A percentile compares a stretch with the other conserved stretches of the same genome.
Conservation (phyloP, 2,888 invertebrate species). For the Spisula solida region DNA sequence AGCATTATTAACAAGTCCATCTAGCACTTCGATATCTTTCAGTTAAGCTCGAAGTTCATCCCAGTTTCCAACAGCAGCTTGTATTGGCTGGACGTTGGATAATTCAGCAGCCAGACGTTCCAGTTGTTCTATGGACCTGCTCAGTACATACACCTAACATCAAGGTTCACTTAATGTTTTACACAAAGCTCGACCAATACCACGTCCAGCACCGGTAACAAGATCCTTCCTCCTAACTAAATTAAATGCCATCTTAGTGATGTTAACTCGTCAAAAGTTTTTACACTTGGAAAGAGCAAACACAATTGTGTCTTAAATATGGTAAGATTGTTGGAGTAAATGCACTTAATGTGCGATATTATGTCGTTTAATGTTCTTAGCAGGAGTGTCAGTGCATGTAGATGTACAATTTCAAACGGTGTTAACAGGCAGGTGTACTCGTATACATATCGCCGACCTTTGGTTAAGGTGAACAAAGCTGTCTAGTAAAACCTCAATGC, state of each 20-base stretch:
- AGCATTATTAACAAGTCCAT: slow-evolving; percentile 96
- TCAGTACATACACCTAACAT: slow-evolving; percentile 93
- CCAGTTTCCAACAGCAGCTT: slow-evolving; percentile 93
- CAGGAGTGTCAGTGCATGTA: too few relatives aligned
- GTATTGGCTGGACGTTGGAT: slow-evolving; percentile 86
- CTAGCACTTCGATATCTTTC: slow-evolving; percentile 91
- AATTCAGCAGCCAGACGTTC: slow-evolving; percentile 89
- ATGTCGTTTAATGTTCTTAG: too few relatives aligned
- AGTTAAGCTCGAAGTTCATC: slow-evolving; percentile 90
- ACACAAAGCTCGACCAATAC: slow-evolving; percentile 93
- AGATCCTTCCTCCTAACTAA: slow-evolving; percentile 88
- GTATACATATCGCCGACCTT: too few relatives aligned
- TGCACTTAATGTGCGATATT: too few relatives aligned
- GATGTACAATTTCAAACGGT: too few relatives aligned
- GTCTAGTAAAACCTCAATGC: too few relatives aligned
- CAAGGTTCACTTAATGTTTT: slow-evolving; percentile 91
- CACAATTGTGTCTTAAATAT: too few relatives aligned
- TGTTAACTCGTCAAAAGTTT: too few relatives aligned
- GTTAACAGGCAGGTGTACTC: too few relatives aligned
- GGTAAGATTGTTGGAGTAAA: too few relatives aligned
- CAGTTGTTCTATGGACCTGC: slow-evolving; percentile 91
- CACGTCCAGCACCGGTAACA: slow-evolving; percentile 96
- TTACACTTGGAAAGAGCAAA: too few relatives aligned
- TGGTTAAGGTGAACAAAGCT: too few relatives aligned
- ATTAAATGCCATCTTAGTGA: slow-evolving; percentile 22